Conservation (phyloP, 30 jellyfish, hydroid and myxozoan species). For the Pelagia noctiluca region DNA sequence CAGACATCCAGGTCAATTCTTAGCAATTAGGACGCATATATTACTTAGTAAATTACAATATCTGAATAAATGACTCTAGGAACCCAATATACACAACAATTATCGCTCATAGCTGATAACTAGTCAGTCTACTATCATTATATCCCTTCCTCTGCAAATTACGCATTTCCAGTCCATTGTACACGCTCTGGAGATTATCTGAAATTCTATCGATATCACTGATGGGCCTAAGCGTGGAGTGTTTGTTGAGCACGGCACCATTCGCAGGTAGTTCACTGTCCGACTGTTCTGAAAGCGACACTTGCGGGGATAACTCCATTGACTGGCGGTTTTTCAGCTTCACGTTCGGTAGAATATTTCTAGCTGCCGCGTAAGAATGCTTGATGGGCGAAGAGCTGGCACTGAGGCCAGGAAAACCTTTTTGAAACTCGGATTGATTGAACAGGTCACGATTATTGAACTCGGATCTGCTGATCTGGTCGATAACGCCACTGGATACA, state of each 20-base stretch:
- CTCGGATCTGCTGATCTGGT: constrained; percentile 12
- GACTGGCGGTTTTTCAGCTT: neutral
- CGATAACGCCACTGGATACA: constrained; percentile 61
- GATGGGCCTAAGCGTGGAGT: neutral
- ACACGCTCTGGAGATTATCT: neutral
- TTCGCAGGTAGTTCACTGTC: neutral
- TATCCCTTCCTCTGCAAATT: neutral
- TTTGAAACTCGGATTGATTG: constrained; percentile 8
- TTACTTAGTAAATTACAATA: neutral
- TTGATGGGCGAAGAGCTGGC: constrained; percentile 59
- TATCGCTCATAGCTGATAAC: neutral
- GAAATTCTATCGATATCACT: neutral
- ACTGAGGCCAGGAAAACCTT: constrained; percentile 44
- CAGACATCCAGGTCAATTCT: too few relatives aligned
- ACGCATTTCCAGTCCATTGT: constrained; percentile 3
- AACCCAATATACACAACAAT: neutral
- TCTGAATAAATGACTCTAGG: too few relatives aligned
- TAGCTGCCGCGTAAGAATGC: constrained; percentile 14
- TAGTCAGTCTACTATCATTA: neutral
- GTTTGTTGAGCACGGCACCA: neutral
- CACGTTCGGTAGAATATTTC: constrained; percentile 12
- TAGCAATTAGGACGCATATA: neutral
- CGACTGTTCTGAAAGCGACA: neutral
- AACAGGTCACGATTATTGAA: neutral
- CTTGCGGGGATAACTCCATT: constrained; percentile 40